Base-by-base conservation (phyloP, 2,113 vertebrate species). In the Loxodonta africana region DNA sequence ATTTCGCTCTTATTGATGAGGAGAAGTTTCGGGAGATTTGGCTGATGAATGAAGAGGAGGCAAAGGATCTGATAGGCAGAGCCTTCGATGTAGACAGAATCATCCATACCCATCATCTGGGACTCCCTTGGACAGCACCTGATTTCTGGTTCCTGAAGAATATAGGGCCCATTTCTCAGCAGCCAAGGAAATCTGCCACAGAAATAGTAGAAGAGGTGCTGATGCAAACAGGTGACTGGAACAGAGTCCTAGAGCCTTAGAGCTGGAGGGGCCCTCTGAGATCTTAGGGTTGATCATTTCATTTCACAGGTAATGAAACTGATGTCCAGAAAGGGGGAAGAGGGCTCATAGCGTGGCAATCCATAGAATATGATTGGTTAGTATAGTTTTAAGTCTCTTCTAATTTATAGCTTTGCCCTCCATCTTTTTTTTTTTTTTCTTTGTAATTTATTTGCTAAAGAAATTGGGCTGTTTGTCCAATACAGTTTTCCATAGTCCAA, bases 31-130 rank as follows among this genome's bases (percentile, higher is more conserved):
- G 95, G 30, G 98, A 99, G n/a, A 96, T 99, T 81, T 99, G 99
- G 99, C 94, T 98, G 11, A 99, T 99, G 99, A 98, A 99, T 0
- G 99, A 99, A 85, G 98, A 95, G 7, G 99, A 99, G 95, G 98
- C 99, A 25, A 99, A 99, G 96, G 96, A 53, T 4, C 97, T 99
- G 69, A 98, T 98, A 3, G 25, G 93, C 62, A 98, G 87, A 88
- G 99, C 97, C 37, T 96, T 99, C 0, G 82, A 98, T 1, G 98
- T 98, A 0, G 99, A 99, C 93, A 97, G 86, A 0, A 63, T 99
- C 94, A 99, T 99, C 96, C 98, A 98, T 2, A 97, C 97, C 67
- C 99, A 99, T 74, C 98, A 99, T 9, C 98, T 99, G 92, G 99
- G 99, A 8, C 83, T 99, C 44, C 87, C 98, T 73, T 99, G 99